Conservation (phyloP, 2,113 vertebrate genomes). For the Microtus pennsylvanicus region DNA sequence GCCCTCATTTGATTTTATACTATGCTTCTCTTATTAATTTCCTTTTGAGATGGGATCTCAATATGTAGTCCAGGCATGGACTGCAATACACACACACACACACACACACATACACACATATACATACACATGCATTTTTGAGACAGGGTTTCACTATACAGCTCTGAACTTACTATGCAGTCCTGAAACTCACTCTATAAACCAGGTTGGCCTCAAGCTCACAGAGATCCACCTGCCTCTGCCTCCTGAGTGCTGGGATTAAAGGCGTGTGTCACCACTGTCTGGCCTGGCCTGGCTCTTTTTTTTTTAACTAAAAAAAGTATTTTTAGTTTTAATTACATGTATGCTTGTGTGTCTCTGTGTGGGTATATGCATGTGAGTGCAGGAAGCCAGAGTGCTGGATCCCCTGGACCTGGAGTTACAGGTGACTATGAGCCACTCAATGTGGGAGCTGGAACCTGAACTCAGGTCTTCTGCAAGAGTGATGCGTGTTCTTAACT, state of each 20-base stretch:
- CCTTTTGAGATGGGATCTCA: background rate
- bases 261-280: background rate
- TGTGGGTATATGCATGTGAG: background rate
- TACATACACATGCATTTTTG: too few relatives aligned
- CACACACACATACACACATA: rapidly evolving
- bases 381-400: background rate
- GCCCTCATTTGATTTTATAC: conserved; percentile 31
- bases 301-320: background rate
- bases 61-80: background rate
- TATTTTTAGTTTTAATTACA: background rate
- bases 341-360: background rate
- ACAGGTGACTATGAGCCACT: background rate
- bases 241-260: background rate
- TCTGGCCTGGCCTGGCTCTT: background rate
- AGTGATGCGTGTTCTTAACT: background rate
- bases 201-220: background rate
- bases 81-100: rapidly evolving
- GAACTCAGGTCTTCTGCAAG: too few relatives aligned
- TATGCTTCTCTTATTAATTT: background rate
- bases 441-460: background rate
- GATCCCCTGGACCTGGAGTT: background rate
- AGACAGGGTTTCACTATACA: too few relatives aligned
- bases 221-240: background rate
- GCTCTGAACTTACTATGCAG: background rate
- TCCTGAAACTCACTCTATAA: background rate